Percentiles rank a stretch among this genome's conserved stretches.
Evolutionary conservation across 1,140 invertebrate species (phyloP).

Genomic region (Dendroctonus valens): DNA sequence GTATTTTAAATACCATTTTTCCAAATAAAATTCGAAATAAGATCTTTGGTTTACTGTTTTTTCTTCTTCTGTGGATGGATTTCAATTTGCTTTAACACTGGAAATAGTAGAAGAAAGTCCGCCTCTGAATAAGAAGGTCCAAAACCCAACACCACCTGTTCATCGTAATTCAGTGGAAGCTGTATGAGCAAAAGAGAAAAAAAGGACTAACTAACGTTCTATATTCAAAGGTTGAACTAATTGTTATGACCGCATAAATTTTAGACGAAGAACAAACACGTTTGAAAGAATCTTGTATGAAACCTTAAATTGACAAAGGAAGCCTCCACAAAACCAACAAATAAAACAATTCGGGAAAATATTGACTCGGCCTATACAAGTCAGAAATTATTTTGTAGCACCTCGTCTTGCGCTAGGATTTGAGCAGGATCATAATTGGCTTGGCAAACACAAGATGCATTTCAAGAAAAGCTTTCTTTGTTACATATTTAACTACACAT

Average conservation of each 20-base stretch:
- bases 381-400: constrained; percentile 29
- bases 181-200: constrained; percentile 1
- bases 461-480: constrained; percentile 37
- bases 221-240: constrained; percentile 28
- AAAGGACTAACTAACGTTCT: constrained; percentile 18
- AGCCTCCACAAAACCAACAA: constrained; percentile 24
- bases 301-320: constrained; percentile 25
- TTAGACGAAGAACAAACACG: constrained; percentile 21
- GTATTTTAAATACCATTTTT: neutral
- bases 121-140: neutral
- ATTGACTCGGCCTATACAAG: constrained; percentile 20
- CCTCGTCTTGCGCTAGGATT: constrained; percentile 17
- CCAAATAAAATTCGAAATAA: neutral
- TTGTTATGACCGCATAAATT: constrained; percentile 31
- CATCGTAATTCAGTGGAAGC: constrained; percentile 10
- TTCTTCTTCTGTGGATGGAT: neutral
- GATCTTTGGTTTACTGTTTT: neutral
- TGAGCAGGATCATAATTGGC: constrained; percentile 15
- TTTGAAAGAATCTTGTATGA: constrained; percentile 18
- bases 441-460: constrained; percentile 14
- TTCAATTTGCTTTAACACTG: neutral
- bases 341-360: constrained; percentile 28
- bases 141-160: constrained; percentile 16
- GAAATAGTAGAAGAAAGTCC: neutral
- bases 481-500: constrained; percentile 35